Conservation (phyloP, 2,113 vertebrate genomes). For the Podarcis muralis region DNA sequence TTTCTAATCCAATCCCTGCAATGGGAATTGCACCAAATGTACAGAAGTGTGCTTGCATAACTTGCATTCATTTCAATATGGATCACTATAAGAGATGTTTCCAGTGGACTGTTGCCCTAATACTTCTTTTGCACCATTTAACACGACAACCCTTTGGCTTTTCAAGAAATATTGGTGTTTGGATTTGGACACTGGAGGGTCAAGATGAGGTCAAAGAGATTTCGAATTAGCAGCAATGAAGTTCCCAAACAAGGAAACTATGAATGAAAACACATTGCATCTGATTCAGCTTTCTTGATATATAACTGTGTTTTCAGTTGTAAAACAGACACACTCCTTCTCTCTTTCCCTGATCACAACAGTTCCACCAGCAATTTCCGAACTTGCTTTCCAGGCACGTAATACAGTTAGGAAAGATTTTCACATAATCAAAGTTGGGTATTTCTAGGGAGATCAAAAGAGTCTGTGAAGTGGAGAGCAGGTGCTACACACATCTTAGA, state of each 20-base stretch:
- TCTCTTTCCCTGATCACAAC: conserved; percentile 40
- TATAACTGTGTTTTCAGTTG: conserved; percentile 50
- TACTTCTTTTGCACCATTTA: background rate
- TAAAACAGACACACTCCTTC: background rate
- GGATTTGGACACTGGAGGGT: background rate
- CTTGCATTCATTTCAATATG: background rate
- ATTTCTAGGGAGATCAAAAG: conserved; percentile 80
- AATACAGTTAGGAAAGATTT: conserved; percentile 70
- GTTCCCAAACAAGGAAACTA: conserved; percentile 31
- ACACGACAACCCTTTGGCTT: background rate
- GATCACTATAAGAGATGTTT: background rate
- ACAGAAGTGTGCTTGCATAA: background rate
- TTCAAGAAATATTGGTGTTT: background rate
- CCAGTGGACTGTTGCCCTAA: background rate
- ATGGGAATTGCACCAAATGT: background rate
- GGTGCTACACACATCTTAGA: conserved; percentile 75
- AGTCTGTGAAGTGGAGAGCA: conserved; percentile 77
- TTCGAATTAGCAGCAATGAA: conserved; percentile 2
- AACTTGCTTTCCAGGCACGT: conserved; percentile 71
- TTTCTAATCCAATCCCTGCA: background rate
- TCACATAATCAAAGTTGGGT: conserved; percentile 76
- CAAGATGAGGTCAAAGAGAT: conserved; percentile 20
- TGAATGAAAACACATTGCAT: conserved; percentile 39
- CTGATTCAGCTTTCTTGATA: conserved; percentile 37
- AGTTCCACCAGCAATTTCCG: conserved; percentile 54